Percentiles rank a stretch among this genome's conserved stretches.
Evolutionary conservation across 2,113 vertebrate genomes (phyloP).

Genomic region (Brachirus orientalis): DNA sequence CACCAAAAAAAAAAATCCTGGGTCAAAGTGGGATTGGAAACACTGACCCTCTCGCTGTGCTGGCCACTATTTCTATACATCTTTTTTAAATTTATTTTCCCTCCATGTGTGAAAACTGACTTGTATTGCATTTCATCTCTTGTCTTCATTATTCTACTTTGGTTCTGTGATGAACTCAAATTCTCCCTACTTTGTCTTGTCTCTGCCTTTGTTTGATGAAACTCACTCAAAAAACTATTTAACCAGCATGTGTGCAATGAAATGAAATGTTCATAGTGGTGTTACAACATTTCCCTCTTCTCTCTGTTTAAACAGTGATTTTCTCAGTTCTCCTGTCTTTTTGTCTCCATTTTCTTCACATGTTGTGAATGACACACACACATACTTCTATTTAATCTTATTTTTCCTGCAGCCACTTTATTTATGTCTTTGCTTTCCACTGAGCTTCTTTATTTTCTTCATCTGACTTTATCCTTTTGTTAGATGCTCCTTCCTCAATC

Average conservation of each 20-base stretch:
- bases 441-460: background rate
- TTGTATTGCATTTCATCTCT: too few species aligned
- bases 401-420: too few species aligned
- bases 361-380: background rate
- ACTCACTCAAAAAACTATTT: constrained; percentile 19
- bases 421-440: constrained; percentile 11
- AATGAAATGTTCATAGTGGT: constrained; percentile 36
- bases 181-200: background rate
- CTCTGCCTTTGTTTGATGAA: background rate
- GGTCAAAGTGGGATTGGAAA: too few species aligned
- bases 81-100: too few species aligned
- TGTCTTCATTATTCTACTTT: too few species aligned
- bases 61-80: too few species aligned
- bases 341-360: background rate
- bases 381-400: background rate
- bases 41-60: too few species aligned
- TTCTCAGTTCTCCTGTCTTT: background rate
- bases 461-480: constrained; percentile 20
- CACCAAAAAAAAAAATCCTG: too few species aligned
- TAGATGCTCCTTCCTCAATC: too few species aligned
- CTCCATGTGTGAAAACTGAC: too few species aligned
- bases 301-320: too few species aligned
- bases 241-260: constrained; percentile 31
- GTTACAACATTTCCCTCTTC: background rate
- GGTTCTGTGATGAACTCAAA: background rate